Evolutionary conservation across 2,113 vertebrate genomes (phyloP).

Genomic region (Ia io): DNA sequence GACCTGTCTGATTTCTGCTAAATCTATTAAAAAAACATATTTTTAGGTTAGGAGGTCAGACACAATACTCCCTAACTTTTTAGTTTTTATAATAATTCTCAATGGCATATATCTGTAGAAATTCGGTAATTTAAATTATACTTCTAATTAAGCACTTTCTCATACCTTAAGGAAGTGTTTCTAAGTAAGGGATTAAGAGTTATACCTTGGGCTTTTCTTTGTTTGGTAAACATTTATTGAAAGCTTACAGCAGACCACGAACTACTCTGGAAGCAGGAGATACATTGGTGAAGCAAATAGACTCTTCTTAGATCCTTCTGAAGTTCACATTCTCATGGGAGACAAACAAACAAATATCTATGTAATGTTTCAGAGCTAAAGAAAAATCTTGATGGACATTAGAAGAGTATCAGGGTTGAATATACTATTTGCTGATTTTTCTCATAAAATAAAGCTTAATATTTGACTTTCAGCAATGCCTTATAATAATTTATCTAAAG

Average conservation of each 20-base stretch:
- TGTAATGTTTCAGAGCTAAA: background rate
- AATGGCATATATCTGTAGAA: background rate
- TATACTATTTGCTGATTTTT: background rate
- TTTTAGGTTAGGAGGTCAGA: slow-evolving; percentile 3
- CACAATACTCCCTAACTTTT: background rate
- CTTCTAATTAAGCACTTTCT: background rate
- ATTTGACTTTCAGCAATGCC: background rate
- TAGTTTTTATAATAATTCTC: background rate
- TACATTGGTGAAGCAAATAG: background rate
- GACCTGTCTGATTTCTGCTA: background rate
- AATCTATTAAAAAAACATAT: background rate
- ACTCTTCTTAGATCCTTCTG: background rate
- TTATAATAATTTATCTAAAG: slow-evolving; percentile 12
- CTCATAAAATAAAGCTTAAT: background rate
- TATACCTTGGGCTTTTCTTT: background rate
- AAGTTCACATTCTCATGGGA: background rate
- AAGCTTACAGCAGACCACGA: background rate
- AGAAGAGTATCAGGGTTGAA: background rate
- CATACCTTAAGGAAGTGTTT: background rate
- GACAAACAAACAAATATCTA: background rate
- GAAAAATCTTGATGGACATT: background rate
- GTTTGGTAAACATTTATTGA: background rate
- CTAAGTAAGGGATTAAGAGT: background rate
- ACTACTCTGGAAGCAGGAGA: background rate
- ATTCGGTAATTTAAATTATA: slow-evolving; percentile 1